These are phyloP conservation scores for Pararge aegeria DNA, from an alignment of 1,140 invertebrate genomes.

Conservation along the genomic window DNA sequence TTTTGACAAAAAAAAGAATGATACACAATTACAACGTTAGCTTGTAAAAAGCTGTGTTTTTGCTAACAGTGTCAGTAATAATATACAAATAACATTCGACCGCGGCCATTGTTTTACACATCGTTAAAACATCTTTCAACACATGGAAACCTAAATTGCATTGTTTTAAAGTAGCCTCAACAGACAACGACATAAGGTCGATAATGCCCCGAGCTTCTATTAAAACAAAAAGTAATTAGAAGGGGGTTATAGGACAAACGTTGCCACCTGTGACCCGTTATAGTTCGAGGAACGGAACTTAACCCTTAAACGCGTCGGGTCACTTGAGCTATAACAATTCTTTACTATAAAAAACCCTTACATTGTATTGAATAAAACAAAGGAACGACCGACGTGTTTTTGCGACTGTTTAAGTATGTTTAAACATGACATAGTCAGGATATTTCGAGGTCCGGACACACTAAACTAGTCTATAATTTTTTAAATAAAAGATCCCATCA, in stretches of 20 bases:
- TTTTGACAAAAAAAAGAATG: too few relatives aligned
- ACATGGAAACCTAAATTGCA: background rate
- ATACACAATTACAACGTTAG: too few relatives aligned
- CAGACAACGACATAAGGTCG: background rate
- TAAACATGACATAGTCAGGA: too few relatives aligned
- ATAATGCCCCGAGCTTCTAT: background rate
- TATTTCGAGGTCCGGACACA: too few relatives aligned
- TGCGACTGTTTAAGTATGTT: too few relatives aligned
- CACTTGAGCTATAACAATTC: conserved; percentile 31
- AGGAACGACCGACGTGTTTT: background rate
- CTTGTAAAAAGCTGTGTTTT: background rate
- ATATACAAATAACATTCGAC: conserved; percentile 3
- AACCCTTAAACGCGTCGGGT: conserved; percentile 9
- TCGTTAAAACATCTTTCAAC: conserved; percentile 9
- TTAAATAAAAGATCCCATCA: too few relatives aligned
- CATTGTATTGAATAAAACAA: background rate
- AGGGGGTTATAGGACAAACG: conserved; percentile 19
- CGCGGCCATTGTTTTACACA: conserved; percentile 3
- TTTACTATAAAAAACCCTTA: conserved; percentile 11
- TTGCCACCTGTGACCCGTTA: conserved; percentile 33
- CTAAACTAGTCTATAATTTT: too few relatives aligned
- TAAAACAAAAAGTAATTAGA: conserved; percentile 14
- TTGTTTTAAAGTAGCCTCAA: background rate
- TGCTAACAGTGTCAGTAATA: background rate
- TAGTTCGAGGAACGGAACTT: conserved; percentile 31